Percentiles rank a stretch among this genome's conserved stretches.
Evolutionary conservation across 1,140 invertebrate genomes (phyloP).

Genomic region (Saxidomus purpurata): DNA sequence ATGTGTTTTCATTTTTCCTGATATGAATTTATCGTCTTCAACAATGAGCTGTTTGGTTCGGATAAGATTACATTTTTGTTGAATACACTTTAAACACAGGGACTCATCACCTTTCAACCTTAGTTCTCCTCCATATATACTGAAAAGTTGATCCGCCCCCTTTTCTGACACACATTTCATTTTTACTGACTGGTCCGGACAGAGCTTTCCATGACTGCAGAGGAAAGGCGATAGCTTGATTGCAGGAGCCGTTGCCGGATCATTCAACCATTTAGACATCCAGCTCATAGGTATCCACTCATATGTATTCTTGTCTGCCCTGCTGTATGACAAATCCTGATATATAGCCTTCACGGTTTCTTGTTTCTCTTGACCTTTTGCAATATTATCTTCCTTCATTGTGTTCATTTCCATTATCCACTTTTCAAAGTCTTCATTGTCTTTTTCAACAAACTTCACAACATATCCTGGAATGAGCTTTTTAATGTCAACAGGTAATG

Average conservation of each 20-base stretch:
- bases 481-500: neutral
- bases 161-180: constrained; percentile 82
- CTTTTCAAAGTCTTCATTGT: constrained; percentile 87
- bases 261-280: constrained; percentile 87
- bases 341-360: constrained; percentile 78
- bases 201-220: constrained; percentile 87
- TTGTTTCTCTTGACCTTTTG: constrained; percentile 86
- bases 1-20: constrained; percentile 76
- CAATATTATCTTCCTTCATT: constrained; percentile 87
- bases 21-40: constrained; percentile 85
- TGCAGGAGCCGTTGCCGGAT: constrained; percentile 80
- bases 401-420: constrained; percentile 83
- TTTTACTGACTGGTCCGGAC: constrained; percentile 79
- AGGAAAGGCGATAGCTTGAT: constrained; percentile 87
- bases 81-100: constrained; percentile 87
- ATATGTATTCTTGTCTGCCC: constrained; percentile 73
- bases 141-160: constrained; percentile 86
- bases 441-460: constrained; percentile 82
- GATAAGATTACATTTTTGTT: constrained; percentile 86
- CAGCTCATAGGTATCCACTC: constrained; percentile 88
- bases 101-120: constrained; percentile 83
- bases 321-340: constrained; percentile 55
- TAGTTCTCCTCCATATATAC: constrained; percentile 86
- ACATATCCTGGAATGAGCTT: constrained; percentile 75
- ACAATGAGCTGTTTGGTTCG: constrained; percentile 80